phyloP scores from a whole-genome alignment of 2,797 vertebrate species.

The Rallus crepitans region DNA sequence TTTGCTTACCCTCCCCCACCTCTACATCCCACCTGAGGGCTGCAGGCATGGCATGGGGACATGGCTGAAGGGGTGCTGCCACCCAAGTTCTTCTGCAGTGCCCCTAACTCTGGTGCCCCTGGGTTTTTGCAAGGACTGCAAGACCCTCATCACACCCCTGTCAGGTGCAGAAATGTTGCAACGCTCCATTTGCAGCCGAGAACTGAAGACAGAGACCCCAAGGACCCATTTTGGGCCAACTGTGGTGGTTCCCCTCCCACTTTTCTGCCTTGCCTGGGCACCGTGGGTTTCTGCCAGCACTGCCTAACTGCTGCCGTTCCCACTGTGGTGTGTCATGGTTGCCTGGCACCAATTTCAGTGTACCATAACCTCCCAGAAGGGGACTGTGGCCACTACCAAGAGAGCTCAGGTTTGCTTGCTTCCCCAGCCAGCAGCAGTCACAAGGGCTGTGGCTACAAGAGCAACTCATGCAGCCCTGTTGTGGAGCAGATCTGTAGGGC shows the following conservation, averaged over 20 bases:
- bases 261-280: not conserved
- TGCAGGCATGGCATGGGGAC: rapidly evolving
- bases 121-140: not conserved
- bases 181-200: not conserved
- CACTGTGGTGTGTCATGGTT: not conserved
- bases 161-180: not conserved
- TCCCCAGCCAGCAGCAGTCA: not conserved
- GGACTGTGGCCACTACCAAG: not conserved
- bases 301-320: not conserved
- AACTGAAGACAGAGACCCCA: not conserved
- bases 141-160: not conserved
- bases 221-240: not conserved
- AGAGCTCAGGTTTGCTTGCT: not conserved
- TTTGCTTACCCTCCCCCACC: not conserved
- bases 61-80: not conserved
- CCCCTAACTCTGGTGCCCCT: not conserved
- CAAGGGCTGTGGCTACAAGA: not conserved
- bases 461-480: not conserved
- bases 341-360: not conserved
- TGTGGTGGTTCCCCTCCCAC: not conserved
- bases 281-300: not conserved
- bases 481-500: not conserved
- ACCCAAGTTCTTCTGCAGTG: not conserved
- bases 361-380: not conserved
- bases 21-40: not conserved